These are phyloP conservation scores for Typhlichthys eigenmanni DNA, from an alignment of 2,797 vertebrate genomes.

Conservation along the genomic window DNA sequence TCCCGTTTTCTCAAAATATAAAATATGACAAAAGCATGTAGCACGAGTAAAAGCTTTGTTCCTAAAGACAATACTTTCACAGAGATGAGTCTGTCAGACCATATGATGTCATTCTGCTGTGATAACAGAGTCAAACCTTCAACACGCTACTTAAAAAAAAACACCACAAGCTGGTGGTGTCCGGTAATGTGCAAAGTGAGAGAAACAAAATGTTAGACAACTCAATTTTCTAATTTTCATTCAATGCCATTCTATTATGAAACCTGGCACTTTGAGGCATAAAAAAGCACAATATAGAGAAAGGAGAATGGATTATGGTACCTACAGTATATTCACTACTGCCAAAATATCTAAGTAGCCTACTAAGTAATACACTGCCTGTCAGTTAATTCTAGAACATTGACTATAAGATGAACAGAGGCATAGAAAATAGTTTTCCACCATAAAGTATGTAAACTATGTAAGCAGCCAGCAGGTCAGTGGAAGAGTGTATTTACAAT, in stretches of 20 bases:
- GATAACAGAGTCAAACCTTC: slow-evolving; percentile 44
- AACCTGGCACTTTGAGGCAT: slow-evolving; percentile 77
- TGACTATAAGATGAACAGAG: slow-evolving; percentile 57
- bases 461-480: slow-evolving; percentile 61
- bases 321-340: slow-evolving; percentile 67
- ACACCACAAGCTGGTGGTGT: slow-evolving; percentile 61
- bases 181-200: slow-evolving; percentile 71
- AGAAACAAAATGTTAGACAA: slow-evolving; percentile 45
- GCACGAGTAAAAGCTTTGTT: slow-evolving; percentile 40
- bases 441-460: slow-evolving; percentile 33
- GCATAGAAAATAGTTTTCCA: slow-evolving; percentile 52
- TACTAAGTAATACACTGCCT: slow-evolving; percentile 53
- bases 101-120: slow-evolving; percentile 46
- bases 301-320: slow-evolving; percentile 61
- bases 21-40: slow-evolving; percentile 21
- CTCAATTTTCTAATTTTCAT: slow-evolving; percentile 46
- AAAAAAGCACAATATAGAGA: slow-evolving; percentile 48
- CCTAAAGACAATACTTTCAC: slow-evolving; percentile 48
- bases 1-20: slow-evolving; percentile 37
- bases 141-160: slow-evolving; percentile 38
- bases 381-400: slow-evolving; percentile 66
- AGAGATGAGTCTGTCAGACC: slow-evolving; percentile 44
- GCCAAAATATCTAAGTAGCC: slow-evolving; percentile 61
- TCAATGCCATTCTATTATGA: slow-evolving; percentile 55
- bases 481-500: slow-evolving; percentile 34